Percentiles rank a stretch among this genome's conserved stretches.
phyloP scores from a whole-genome alignment of 2,888 invertebrate species.

The Chymomyza fuscimana region DNA sequence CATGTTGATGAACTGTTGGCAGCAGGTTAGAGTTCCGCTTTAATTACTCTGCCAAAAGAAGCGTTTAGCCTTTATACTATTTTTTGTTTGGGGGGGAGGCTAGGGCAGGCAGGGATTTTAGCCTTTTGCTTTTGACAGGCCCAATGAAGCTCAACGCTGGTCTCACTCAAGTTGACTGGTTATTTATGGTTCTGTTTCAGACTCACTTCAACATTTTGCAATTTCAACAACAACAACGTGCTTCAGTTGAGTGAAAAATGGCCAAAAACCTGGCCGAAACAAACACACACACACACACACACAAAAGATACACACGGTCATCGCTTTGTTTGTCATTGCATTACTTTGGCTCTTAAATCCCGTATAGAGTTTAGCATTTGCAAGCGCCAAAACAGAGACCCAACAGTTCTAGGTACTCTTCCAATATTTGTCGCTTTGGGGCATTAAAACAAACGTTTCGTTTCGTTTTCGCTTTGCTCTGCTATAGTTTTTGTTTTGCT shows the following conservation, averaged over 20 bases:
- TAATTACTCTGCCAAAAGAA: conserved; percentile 65
- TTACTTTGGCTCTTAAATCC: conserved; percentile 70
- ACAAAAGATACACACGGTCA: conserved; percentile 17
- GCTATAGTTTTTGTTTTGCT: conserved; percentile 28
- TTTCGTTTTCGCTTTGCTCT: conserved; percentile 54
- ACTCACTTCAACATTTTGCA: conserved; percentile 18
- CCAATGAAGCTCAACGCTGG: conserved; percentile 24
- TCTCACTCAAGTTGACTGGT: conserved; percentile 55
- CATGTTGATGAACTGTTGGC: conserved; percentile 14
- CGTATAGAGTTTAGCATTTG: conserved; percentile 53
- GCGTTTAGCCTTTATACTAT: conserved; percentile 26
- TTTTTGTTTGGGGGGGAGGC: not conserved
- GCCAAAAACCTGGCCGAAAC: conserved; percentile 42
- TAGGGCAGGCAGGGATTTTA: not conserved
- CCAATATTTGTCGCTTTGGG: conserved; percentile 74
- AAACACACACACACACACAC: not conserved
- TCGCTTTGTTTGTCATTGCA: conserved; percentile 72
- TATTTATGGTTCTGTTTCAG: conserved; percentile 48
- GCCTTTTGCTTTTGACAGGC: conserved; percentile 60
- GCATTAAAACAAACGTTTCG: conserved; percentile 74
- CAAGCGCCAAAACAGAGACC: conserved; percentile 10
- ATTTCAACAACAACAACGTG: conserved; percentile 19
- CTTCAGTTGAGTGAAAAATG: conserved; percentile 50
- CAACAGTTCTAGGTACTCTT: conserved; percentile 22
- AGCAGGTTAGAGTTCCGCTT: conserved; percentile 29